Conservation (phyloP, 2,113 vertebrate species). For the Nycticryphes semicollaris region DNA sequence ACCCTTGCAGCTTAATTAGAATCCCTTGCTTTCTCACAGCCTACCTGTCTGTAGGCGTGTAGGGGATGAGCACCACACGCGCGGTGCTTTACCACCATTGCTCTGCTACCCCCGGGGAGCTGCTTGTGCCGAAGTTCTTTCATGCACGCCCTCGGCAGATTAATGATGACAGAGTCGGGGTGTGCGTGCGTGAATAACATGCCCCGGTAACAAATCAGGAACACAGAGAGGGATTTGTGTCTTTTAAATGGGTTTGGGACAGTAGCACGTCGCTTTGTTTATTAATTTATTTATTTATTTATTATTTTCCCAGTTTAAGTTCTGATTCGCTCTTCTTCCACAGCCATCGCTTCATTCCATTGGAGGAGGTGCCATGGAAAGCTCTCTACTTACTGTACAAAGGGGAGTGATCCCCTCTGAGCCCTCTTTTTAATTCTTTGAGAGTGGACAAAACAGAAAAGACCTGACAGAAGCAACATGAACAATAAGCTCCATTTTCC, state of each 20-base stretch:
- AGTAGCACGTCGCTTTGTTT: background rate
- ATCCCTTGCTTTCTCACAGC: background rate
- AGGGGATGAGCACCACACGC: background rate
- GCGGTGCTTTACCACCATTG: background rate
- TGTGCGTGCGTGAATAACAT: background rate
- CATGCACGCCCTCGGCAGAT: background rate
- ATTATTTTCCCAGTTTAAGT: background rate
- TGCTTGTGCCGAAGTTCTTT: background rate
- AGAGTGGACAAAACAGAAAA: constrained; percentile 25
- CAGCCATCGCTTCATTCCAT: background rate
- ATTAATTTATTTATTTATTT: background rate
- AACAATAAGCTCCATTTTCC: background rate
- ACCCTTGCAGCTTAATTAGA: constrained; percentile 63
- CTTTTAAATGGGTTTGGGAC: background rate
- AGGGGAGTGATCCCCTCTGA: constrained; percentile 5
- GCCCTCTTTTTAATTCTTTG: background rate
- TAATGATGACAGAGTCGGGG: background rate
- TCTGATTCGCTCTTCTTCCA: background rate
- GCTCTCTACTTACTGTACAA: background rate
- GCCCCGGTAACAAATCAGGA: background rate
- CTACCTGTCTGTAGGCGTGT: background rate
- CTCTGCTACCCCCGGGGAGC: background rate
- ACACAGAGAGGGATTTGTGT: background rate
- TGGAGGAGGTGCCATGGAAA: background rate
- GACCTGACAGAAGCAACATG: background rate